phyloP scores from a whole-genome alignment of 1,140 invertebrate genomes.

The Papilio helenus region DNA sequence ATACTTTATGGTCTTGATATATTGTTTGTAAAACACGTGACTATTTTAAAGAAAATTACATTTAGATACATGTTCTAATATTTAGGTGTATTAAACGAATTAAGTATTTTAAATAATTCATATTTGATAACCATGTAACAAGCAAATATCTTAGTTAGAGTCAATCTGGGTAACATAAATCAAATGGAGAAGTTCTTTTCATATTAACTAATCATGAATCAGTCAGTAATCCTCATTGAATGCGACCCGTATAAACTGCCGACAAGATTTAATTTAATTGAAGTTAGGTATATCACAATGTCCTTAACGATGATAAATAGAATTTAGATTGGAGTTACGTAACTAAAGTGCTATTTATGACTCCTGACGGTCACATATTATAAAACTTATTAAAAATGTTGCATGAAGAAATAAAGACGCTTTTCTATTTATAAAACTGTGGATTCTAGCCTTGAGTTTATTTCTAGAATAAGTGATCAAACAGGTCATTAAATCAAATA shows the following conservation, averaged over 20 bases:
- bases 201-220: conserved; percentile 57
- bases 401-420: not conserved
- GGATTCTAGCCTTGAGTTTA: not conserved
- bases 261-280: conserved; percentile 77
- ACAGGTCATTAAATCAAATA: not conserved
- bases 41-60: no score
- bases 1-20: not conserved
- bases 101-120: not conserved
- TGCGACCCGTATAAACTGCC: conserved; percentile 64
- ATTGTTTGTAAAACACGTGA: not conserved
- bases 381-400: not conserved
- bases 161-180: not conserved
- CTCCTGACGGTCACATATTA: not conserved
- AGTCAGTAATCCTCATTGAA: conserved; percentile 51
- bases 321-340: conserved; percentile 60
- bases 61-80: no score
- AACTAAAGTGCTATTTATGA: conserved; percentile 6
- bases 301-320: conserved; percentile 75
- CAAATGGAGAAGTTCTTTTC: conserved; percentile 41
- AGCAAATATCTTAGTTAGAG: not conserved
- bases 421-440: not conserved
- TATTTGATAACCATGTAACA: not conserved
- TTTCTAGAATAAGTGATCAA: conserved; percentile 11
- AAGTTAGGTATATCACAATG: conserved; percentile 62
- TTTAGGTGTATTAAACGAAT: not conserved